A percentile compares a stretch with the other conserved stretches of the same genome.
Conservation (phyloP, 2,888 invertebrate species). For the Lottia gigantea region DNA sequence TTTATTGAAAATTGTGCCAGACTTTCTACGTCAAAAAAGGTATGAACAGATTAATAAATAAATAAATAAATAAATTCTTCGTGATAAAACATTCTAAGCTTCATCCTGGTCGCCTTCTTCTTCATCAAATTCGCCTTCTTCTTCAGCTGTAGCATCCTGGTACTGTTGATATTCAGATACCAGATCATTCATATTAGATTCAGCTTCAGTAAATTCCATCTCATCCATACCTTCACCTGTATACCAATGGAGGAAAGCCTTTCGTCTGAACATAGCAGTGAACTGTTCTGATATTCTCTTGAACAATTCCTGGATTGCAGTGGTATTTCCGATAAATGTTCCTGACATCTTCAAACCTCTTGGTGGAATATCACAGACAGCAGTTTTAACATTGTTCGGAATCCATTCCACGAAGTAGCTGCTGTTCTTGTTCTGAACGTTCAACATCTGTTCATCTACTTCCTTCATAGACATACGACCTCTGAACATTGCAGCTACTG, state of each 20-base stretch:
- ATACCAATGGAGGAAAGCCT: conserved; percentile 10
- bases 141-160: conserved; percentile 5
- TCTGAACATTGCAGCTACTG: conserved; percentile 5
- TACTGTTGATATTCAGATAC: conserved; percentile 9
- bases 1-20: too few relatives aligned
- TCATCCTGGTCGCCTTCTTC: neutral
- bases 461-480: conserved; percentile 8
- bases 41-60: too few relatives aligned
- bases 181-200: conserved; percentile 9
- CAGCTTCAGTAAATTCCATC: conserved; percentile 9
- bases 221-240: conserved; percentile 7
- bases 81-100: neutral
- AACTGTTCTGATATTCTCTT: conserved; percentile 7
- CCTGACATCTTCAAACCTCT: conserved; percentile 8
- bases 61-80: too few relatives aligned
- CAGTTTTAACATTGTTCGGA: conserved; percentile 2
- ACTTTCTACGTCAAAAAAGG: too few relatives aligned
- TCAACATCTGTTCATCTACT: conserved; percentile 9
- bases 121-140: conserved; percentile 5
- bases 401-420: conserved; percentile 7
- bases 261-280: conserved; percentile 1
- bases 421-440: conserved; percentile 5
- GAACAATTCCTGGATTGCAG: conserved; percentile 1
- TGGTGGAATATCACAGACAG: conserved; percentile 9
- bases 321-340: conserved; percentile 2